Evolutionary conservation across 2,888 invertebrate genomes (phyloP).

Genomic region (Caenorhabditis afra): DNA sequence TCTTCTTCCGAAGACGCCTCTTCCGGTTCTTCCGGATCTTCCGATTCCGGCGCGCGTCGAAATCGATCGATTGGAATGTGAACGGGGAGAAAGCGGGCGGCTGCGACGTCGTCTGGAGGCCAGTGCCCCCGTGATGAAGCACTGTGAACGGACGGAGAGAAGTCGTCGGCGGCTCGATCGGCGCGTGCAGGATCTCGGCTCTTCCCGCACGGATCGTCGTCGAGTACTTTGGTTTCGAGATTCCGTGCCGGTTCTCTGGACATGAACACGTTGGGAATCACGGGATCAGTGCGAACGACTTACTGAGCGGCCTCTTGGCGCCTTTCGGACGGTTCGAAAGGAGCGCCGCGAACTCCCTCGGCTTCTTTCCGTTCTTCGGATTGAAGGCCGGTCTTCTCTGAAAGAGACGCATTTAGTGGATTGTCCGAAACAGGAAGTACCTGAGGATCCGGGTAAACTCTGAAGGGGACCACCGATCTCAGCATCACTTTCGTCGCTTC

Average conservation of each 20-base stretch:
- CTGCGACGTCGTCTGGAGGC: constrained; percentile 38
- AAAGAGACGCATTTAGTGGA: not conserved
- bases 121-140: constrained; percentile 46
- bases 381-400: constrained; percentile 27
- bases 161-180: constrained; percentile 50
- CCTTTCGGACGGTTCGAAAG: constrained; percentile 22
- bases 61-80: constrained; percentile 51
- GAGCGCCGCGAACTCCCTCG: constrained; percentile 35
- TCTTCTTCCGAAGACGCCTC: constrained; percentile 46
- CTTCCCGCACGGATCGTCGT: constrained; percentile 26
- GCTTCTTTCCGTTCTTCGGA: constrained; percentile 15
- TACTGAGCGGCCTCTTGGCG: constrained; percentile 19
- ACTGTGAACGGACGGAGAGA: constrained; percentile 52
- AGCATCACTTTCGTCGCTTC: constrained; percentile 46
- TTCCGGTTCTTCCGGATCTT: constrained; percentile 32
- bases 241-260: constrained; percentile 48
- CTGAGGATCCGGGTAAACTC: constrained; percentile 51
- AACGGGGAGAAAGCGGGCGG: constrained; percentile 50
- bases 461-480: constrained; percentile 56
- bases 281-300: not conserved
- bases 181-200: constrained; percentile 33
- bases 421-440: not conserved
- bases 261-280: not conserved
- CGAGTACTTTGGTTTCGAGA: constrained; percentile 47
- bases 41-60: constrained; percentile 25